phyloP scores from a whole-genome alignment of 1,140 invertebrate species.

The Calephelis nemesis region DNA sequence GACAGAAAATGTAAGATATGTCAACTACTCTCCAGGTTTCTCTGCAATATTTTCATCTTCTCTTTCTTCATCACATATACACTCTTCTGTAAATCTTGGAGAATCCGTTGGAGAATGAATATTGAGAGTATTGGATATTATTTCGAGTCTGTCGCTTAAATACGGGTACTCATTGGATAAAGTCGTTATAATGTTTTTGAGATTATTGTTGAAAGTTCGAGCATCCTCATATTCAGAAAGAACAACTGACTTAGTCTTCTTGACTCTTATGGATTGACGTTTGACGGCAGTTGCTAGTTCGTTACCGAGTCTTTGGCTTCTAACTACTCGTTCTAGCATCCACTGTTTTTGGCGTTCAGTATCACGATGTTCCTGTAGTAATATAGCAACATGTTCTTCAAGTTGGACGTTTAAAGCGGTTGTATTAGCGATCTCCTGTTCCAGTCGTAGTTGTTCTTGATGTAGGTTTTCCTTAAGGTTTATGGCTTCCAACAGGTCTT shows the following conservation, averaged over 20 bases:
- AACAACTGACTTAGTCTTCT: conserved; percentile 46
- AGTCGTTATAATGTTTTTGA: conserved; percentile 41
- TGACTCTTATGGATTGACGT: conserved; percentile 48
- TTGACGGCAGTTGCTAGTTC: conserved; percentile 56
- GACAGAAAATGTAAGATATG: no score
- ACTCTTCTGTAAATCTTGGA: conserved; percentile 42
- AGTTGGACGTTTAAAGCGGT: conserved; percentile 46
- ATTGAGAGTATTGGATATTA: conserved; percentile 52
- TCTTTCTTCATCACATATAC: conserved; percentile 24
- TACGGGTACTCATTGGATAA: conserved; percentile 53
- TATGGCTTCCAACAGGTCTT: conserved; percentile 57
- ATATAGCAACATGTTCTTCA: conserved; percentile 57
- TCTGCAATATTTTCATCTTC: conserved; percentile 29
- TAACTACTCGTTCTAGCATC: conserved; percentile 66
- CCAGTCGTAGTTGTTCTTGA: conserved; percentile 52
- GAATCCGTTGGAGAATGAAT: conserved; percentile 45
- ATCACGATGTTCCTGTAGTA: conserved; percentile 48
- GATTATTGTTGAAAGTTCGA: conserved; percentile 45
- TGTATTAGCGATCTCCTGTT: conserved; percentile 45
- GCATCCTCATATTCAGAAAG: conserved; percentile 52
- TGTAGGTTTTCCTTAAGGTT: conserved; percentile 45
- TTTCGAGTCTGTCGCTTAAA: conserved; percentile 44
- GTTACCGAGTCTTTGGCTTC: conserved; percentile 57
- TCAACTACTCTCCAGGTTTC: background rate
- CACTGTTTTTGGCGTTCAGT: conserved; percentile 60